Base-by-base conservation (phyloP, 2,888 invertebrate genomes). In the Chouioia cunea region DNA sequence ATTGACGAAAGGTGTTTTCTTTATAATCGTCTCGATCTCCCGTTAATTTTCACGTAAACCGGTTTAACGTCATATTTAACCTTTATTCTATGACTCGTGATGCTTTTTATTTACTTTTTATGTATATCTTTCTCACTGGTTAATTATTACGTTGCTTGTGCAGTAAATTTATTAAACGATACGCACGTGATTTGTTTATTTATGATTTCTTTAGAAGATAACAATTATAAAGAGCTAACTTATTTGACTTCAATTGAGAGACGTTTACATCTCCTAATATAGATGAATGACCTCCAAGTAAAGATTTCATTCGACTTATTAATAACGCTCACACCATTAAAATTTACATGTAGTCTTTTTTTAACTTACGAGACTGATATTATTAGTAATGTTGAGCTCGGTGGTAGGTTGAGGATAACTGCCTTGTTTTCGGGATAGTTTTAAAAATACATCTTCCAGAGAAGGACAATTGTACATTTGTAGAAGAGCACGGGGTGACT, bases 401-500 rank as follows among this genome's bases (percentile, higher is more conserved):
- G 83, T 80, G 8, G 82, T 73, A 10, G 81, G 79, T 69, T 81
- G 83, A 57, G 77, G 78, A 64, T 80, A 80, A 54, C 83, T 82
- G 54, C 87, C 87, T 86, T 95, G 94, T 80, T 92, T 92, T 79
- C 95, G 89, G 36, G 94, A 94, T 18, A 97, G 88, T 86, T 96
- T 95, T 68, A 97, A 89, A 87, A 97, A 97, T 2, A 97, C 97
- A 78, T 96, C 96, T 86, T 97, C 97, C 6, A 97, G 87, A 15
- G 93, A 92, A 74, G 91, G 89, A 83, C 95, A 95, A 81, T 90
- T 91, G 87, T 95, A 95, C 89, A 93, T 93, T 58, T 92, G 90
- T 59, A 97, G 89, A 53, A 97, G 89, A 15, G 92, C 91, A 76
- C 93, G 92, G 0, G 97, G 97, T 15, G 93, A 93, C 85, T 96